Base-by-base conservation (phyloP, 2,797 vertebrate species). In the Odontamblyopus lacepedii region DNA sequence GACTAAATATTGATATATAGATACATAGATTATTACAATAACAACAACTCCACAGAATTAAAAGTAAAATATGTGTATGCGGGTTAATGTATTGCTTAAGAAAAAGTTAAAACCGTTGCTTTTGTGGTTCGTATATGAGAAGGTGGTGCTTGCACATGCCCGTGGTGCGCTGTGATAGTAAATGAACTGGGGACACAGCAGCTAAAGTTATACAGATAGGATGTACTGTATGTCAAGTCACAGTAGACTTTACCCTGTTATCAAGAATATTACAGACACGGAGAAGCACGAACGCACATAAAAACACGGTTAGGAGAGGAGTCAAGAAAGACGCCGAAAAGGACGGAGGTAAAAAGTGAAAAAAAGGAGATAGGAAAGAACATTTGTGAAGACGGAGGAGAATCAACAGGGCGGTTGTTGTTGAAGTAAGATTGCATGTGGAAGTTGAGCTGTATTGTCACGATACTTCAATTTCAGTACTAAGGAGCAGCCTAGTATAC, bases 191-290 rank as follows among this genome's bases (percentile, higher is more conserved):
- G 88, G 89, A 89, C 77, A 81, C 75, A 79, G 79, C 81, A 76
- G 83, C 84, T 83, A 83, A 87, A 38, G 73, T 79, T 67, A 78
- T 82, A 89, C 83, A 86, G 87, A 87, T 85, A 93, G 44, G 91
- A 92, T 88, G 89, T 84, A 57, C 77, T 86, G 86, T 87, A 91
- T 83, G 88, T 92, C 90, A 91, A 48, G 93, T 91, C 91, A 92
- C 87, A 85, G 90, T 89, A 88, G 92, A 92, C 87, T 93, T 63
- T 94, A 94, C 93, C 92, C 93, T 94, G 94, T 93, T 92, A 88
- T 92, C 92, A 92, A 91, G 87, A 90, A 90, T 92, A 90, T 89
- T 92, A 93, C 83, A 91, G 92, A 94, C 89, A 92, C 90, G 83
- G 87, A 89, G 89, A 89, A 91, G 90, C 85, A 92, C 88, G 85